Evolutionary conservation across 2,888 invertebrate genomes (phyloP).

Genomic region (Drosophila mulleri): DNA sequence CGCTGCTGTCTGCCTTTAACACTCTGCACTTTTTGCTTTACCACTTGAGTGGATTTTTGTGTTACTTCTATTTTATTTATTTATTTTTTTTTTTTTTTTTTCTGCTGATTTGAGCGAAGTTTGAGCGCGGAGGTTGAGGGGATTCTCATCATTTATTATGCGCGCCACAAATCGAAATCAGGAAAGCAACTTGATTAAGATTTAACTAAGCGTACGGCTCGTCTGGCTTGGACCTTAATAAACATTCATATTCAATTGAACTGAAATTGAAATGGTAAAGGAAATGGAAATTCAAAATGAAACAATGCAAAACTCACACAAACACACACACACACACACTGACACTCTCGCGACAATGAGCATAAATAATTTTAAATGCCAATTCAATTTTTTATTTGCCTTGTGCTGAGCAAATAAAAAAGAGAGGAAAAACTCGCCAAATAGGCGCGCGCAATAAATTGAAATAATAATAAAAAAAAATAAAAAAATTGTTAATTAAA

Average conservation of each 20-base stretch:
- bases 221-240: constrained; percentile 23
- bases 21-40: constrained; percentile 65
- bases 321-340: not conserved
- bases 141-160: constrained; percentile 71
- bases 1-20: constrained; percentile 59
- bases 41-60: constrained; percentile 81
- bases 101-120: constrained; percentile 46
- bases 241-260: constrained; percentile 48
- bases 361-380: constrained; percentile 69
- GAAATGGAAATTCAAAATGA: constrained; percentile 53
- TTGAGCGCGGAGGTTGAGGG: constrained; percentile 10
- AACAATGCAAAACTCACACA: constrained; percentile 26
- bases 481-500: constrained; percentile 72
- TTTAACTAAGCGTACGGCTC: constrained; percentile 72
- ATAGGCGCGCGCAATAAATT: constrained; percentile 30
- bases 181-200: constrained; percentile 77
- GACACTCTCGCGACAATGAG: constrained; percentile 19
- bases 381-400: constrained; percentile 42
- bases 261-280: constrained; percentile 48
- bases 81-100: constrained; percentile 41
- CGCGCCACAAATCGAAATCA: constrained; percentile 78
- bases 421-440: constrained; percentile 4
- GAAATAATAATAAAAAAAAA: constrained; percentile 18
- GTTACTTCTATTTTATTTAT: constrained; percentile 58
- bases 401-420: constrained; percentile 8